Evolutionary conservation across 2,113 vertebrate species (phyloP), one percentile per base, ranked within the genome.

Genomic region (Hyla sarda): DNA sequence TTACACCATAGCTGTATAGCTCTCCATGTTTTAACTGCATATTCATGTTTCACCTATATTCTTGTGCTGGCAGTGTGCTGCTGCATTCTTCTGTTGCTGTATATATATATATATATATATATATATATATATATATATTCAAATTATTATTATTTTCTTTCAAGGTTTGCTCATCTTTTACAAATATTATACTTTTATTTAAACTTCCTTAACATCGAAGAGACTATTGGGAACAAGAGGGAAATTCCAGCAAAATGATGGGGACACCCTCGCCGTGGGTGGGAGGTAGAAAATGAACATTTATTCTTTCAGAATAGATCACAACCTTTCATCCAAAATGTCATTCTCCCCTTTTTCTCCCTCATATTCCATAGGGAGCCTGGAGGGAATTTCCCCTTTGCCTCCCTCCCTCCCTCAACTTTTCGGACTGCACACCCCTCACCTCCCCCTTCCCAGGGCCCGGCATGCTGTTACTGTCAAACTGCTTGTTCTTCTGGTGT

Each of bases 381-480:
- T 25, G 41, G 25, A 45, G 78, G 85, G 67, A 87, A 73, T 87
- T 82, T 72, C 78, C 78, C 77, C 48, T 52, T 41, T 50, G 34
- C 30, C 69, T 62, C 78, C 78, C 78, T 74, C 78, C 78, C 78
- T 74, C 85, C 62, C 50, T 73, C 25, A 37, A 17, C 11, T 45
- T 58, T 83, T 58, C 71, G 47, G 65, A 34, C 84, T 71, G n/a
- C 23, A 19, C 54, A 16, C 6, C 52, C 84, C 30, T 11, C 10
- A n/a, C 14, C 34, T 41, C 17, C 25, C 48, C 48, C 75, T 54
- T 56, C 65, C 34, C 52, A n/a, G 45, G 37, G 78, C 78, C 85
- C 85, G 82, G 85, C 85, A 65, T 87, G 85, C 77, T 87, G 85
- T 87, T 87, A 82, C 85, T 87, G 78, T 87, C 85, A 87, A 82